These are phyloP conservation scores for Trichosurus vulpecula DNA, from an alignment of 2,797 vertebrate species.

Conservation along the genomic window DNA sequence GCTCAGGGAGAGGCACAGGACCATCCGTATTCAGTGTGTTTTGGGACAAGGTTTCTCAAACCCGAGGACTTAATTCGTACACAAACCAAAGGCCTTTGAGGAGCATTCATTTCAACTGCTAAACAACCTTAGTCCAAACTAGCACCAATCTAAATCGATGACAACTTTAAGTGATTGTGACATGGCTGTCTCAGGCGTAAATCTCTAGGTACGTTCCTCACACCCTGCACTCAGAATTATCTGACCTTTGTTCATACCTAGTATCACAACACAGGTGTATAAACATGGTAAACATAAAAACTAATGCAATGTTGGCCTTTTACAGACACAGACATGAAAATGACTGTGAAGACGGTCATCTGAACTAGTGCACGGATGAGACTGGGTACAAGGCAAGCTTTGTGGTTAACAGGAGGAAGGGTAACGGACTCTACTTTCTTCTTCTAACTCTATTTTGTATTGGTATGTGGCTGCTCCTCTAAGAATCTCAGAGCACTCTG, in stretches of 20 bases:
- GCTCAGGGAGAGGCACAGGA: too few relatives aligned
- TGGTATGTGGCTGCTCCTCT: neutral
- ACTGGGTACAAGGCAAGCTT: neutral
- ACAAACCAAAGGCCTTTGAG: neutral
- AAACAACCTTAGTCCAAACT: neutral
- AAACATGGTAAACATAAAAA: neutral
- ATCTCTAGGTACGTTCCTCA: neutral
- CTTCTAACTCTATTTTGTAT: neutral
- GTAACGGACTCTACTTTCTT: neutral
- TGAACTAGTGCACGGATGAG: neutral
- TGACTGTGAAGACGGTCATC: neutral
- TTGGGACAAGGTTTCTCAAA: neutral
- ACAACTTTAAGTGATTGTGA: neutral
- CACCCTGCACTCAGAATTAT: neutral
- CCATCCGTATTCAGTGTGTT: neutral
- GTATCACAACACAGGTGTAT: neutral
- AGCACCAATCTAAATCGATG: neutral
- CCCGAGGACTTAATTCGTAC: neutral
- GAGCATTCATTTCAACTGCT: neutral
- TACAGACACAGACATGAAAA: neutral
- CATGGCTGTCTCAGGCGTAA: neutral
- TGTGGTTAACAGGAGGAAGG: neutral
- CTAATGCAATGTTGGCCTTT: neutral
- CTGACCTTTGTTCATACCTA: neutral
- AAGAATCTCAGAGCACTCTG: neutral